Evolutionary conservation across 1,140 invertebrate genomes (phyloP), one percentile per base, ranked within the genome.

Genomic region (Brachionus sp.): DNA sequence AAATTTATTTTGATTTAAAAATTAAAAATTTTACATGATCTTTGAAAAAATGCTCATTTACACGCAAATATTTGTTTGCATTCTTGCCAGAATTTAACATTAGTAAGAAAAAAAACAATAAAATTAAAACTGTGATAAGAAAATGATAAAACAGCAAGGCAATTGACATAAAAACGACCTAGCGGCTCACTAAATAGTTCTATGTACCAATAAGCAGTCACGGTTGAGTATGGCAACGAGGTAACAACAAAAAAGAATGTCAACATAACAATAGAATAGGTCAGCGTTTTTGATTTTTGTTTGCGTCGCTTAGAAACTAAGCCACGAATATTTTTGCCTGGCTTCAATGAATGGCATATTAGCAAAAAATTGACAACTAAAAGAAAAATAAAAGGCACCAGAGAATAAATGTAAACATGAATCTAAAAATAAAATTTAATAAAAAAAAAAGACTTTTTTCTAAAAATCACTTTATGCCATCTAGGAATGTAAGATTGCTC

Each of bases 221-320:
- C 66, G n/a, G 37, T 70, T 44, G 66, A 39, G 19, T 70, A 70
- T n/a, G 66, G 66, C 66, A 70, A 70, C 19, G 66, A 70, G 37
- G 66, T 37, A 9, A 35, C 37, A 37, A 70, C 37, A n/a, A 70
- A 70, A 6, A 70, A 39, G n/a, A 70, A 19, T 16, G 35, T 70
- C n/a, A 70, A 19, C 16, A 39, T 5, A 10, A 70, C 66, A n/a
- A 70, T 70, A 19, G 66, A 16, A 42, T 70, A 70, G 16, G 66
- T 70, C 37, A 70, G 16, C 39, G 66, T 70, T 70, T 70, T 70
- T 70, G 66, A 70, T 70, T 70, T 70, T 39, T 70, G 13, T 70
- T 70, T 70, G 66, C 66, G 66, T 37, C 35, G 66, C 37, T 70
- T 70, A 6, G 66, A 70, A n/a, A 70, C 66, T 6, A 70, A 19